phyloP scores from a whole-genome alignment of 2,797 vertebrate genomes.

The Cheirogaleus major region DNA sequence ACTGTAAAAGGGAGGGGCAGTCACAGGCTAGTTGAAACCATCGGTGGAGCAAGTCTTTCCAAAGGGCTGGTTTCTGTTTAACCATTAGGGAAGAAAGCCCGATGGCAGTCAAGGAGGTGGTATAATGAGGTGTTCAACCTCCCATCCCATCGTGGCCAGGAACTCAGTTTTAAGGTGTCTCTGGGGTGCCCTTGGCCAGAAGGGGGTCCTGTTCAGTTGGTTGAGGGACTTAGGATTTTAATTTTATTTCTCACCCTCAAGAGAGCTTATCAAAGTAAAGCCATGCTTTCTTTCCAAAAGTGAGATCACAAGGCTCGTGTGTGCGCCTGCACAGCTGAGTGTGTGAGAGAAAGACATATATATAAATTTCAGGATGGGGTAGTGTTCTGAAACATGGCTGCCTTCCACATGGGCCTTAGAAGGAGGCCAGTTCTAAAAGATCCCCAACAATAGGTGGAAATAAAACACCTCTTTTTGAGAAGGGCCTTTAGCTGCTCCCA shows the following conservation, averaged over 20 bases:
- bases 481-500: neutral
- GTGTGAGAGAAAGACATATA: rapidly evolving
- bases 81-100: neutral
- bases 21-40: neutral
- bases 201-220: neutral
- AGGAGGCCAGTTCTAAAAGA: neutral
- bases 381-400: neutral
- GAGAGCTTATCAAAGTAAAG: neutral
- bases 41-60: neutral
- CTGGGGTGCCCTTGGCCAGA: neutral
- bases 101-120: neutral
- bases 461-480: neutral
- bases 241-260: neutral
- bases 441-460: neutral
- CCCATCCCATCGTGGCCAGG: neutral
- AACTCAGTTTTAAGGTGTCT: neutral
- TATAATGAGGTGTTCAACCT: neutral
- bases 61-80: neutral
- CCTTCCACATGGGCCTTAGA: neutral
- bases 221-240: neutral
- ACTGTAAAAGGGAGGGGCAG: neutral
- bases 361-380: neutral
- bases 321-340: neutral
- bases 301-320: neutral
- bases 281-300: neutral